Base-by-base conservation (phyloP, 2,797 vertebrate species). In the Otolemur crassicaudatus region DNA sequence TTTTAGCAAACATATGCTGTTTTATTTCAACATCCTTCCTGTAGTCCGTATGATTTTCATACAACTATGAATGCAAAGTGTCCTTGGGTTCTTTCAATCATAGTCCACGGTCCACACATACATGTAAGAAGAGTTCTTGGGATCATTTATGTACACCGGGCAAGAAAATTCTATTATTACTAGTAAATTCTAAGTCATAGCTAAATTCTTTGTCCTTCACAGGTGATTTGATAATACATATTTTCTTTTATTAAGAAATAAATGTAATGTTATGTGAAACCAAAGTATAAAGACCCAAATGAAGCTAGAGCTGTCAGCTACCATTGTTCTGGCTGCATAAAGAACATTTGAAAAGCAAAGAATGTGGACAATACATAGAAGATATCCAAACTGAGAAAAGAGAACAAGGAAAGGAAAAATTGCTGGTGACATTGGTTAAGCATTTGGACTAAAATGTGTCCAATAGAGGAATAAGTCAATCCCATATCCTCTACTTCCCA, bases 241-340 rank as follows among this genome's bases (percentile, higher is more conserved):
- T 69, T 84, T 61, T 46, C 5, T 34, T 93, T 40, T 80, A 67
- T 79, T 90, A 80, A 81, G 16, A 88, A 91, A 91, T 37, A 77
- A 73, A 73, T 31, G 34, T 17, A 85, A 76, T 76, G 20, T 49
- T 85, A 53, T 31, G 7, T 37, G 56, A 23, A 89, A 75, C 29
- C 63, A 85, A 80, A 80, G 19, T 25, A 56, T 80, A 29, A 75
- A 69, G 34, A 14, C 9, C 65, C 90, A 87, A 90, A 3, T 70
- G 19, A 70, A 22, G 2, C n/a, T 70, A 43, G 53, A 75, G 27
- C 6, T 81, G 20, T 13, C 25, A 22, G n/a, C 16, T 49, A 29
- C 9, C n/a, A 60, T 73, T 73, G 85, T 77, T 2, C 49, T 49
- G 4, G 25, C 6, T 58, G 14, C 17, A 69, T 69, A 89, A 84